phyloP scores from a whole-genome alignment of 2,888 invertebrate genomes.

The Acutogordius australiensis region DNA sequence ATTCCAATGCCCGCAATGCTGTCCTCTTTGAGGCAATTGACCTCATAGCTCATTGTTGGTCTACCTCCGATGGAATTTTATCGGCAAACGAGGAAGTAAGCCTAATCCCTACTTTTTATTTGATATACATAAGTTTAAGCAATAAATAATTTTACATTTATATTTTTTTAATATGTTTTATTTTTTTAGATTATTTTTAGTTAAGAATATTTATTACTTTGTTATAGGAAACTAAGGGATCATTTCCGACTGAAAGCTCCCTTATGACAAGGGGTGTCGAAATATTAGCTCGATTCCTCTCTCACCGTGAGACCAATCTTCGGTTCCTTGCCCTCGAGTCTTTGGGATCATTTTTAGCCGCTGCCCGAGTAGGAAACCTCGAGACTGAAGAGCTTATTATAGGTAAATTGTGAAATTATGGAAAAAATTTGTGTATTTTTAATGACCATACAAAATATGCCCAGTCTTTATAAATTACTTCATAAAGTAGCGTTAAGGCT shows the following conservation, averaged over 20 bases:
- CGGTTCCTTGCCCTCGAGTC: constrained; percentile 80
- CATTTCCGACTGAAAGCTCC: neutral
- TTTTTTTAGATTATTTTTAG: no score
- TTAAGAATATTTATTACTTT: no score
- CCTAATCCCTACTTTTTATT: no score
- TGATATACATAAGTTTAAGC: no score
- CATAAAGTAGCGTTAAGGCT: no score
- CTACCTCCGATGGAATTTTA: neutral
- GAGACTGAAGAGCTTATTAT: neutral
- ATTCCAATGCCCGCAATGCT: constrained; percentile 97
- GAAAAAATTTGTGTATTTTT: no score
- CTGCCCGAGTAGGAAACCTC: neutral
- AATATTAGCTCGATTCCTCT: constrained; percentile 87
- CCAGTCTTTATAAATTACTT: no score
- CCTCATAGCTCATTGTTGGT: constrained; percentile 52
- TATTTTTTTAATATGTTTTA: no score
- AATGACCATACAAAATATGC: no score
- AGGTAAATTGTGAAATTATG: neutral
- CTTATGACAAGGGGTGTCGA: constrained; percentile 87
- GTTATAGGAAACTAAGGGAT: no score
- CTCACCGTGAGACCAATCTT: constrained; percentile 16
- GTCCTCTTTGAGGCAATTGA: constrained; percentile 97
- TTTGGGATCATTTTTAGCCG: constrained; percentile 53
- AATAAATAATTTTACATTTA: no score
- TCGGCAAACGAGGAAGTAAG: no score